Percentiles rank a stretch among this genome's conserved stretches.
These are phyloP conservation scores for Lepidochitona cinerea DNA, from an alignment of 2,888 invertebrate species.

Conservation along the genomic window DNA sequence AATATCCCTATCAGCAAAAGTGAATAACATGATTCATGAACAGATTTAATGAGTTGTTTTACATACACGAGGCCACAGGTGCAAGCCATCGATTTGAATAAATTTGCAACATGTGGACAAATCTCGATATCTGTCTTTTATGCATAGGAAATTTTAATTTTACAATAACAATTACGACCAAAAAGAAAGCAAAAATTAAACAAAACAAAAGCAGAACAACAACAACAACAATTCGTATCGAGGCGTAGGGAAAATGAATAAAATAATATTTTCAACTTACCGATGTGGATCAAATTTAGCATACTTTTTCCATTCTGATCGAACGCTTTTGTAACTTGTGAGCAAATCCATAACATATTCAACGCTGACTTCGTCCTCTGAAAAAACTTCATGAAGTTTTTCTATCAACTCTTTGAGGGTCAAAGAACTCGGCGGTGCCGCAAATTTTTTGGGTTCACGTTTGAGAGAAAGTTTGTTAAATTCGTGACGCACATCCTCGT, in stretches of 20 bases:
- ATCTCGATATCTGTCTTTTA: not conserved
- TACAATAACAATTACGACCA: too few species aligned
- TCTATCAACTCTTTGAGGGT: constrained; percentile 62
- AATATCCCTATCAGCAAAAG: too few species aligned
- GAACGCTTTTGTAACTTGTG: constrained; percentile 86
- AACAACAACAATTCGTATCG: not conserved
- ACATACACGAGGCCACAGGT: too few species aligned
- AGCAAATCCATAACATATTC: constrained; percentile 90
- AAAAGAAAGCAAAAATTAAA: too few species aligned
- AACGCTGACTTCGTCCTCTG: constrained; percentile 86
- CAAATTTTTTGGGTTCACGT: not conserved
- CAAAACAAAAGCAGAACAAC: too few species aligned
- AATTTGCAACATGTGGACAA: too few species aligned
- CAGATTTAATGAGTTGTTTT: too few species aligned
- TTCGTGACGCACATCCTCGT: too few species aligned
- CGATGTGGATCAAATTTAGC: constrained; percentile 94
- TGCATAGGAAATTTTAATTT: too few species aligned
- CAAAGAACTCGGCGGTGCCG: not conserved
- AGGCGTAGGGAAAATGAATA: not conserved
- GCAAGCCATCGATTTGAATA: too few species aligned
- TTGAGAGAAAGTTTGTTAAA: too few species aligned
- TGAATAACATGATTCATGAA: too few species aligned
- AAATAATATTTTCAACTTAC: constrained; percentile 75
- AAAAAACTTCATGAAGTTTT: constrained; percentile 84
- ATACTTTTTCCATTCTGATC: constrained; percentile 92